Evolutionary conservation across 2,113 vertebrate genomes (phyloP).

Genomic region (Rhombomys opimus): DNA sequence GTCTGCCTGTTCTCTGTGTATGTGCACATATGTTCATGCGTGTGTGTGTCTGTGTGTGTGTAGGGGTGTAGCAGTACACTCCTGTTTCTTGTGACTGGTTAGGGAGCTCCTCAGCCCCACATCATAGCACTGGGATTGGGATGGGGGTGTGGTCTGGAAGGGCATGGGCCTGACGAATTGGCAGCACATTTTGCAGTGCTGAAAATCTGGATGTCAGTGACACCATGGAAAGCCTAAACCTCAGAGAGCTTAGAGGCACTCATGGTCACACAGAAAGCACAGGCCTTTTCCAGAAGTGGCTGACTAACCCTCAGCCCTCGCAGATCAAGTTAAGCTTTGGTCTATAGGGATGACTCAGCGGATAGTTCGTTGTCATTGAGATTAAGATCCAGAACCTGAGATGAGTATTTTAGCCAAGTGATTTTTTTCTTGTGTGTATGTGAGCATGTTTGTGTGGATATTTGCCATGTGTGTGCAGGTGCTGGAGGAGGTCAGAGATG

Average conservation of each 20-base stretch:
- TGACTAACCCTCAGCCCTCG: not conserved
- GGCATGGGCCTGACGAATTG: not conserved
- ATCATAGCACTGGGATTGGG: not conserved
- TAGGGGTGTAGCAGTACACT: not conserved
- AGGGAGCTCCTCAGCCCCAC: not conserved
- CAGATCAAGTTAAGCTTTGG: not conserved
- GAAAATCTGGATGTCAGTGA: not conserved
- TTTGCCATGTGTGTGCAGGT: not conserved
- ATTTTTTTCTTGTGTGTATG: not conserved
- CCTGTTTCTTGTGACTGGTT: not conserved
- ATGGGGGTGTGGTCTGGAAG: conserved; percentile 20
- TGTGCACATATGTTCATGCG: not conserved
- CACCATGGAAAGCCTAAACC: not conserved
- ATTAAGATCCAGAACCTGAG: not conserved
- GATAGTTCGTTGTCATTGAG: not conserved
- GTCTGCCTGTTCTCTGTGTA: not conserved
- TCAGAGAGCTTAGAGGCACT: not conserved
- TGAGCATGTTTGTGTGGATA: not conserved
- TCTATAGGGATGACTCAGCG: not conserved
- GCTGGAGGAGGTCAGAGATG: not conserved
- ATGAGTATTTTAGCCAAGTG: not conserved
- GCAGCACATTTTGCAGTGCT: not conserved
- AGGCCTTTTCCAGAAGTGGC: not conserved
- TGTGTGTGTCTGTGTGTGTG: not conserved
- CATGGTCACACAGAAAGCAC: not conserved